A percentile compares a stretch with the other conserved stretches of the same genome.
These are phyloP conservation scores for Oligia strigilis DNA, from an alignment of 2,888 invertebrate genomes.

Conservation along the genomic window DNA sequence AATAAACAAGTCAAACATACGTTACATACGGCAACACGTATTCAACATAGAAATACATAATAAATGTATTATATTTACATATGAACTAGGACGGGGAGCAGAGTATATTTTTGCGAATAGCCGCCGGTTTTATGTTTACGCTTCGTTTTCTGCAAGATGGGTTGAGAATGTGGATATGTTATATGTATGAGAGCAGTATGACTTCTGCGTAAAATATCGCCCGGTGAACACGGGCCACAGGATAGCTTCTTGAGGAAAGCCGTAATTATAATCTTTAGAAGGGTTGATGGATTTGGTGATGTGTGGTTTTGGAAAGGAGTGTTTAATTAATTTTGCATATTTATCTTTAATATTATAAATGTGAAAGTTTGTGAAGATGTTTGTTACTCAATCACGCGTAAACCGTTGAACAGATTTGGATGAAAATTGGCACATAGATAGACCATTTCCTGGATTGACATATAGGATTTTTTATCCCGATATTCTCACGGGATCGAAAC, in stretches of 20 bases:
- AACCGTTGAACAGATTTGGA: too few relatives aligned
- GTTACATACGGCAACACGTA: slow-evolving; percentile 62
- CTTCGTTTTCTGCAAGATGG: slow-evolving; percentile 55
- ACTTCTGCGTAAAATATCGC: slow-evolving; percentile 33
- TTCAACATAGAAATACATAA: slow-evolving; percentile 61
- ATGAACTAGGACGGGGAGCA: slow-evolving; percentile 59
- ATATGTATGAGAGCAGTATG: slow-evolving; percentile 21
- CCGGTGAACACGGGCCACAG: slow-evolving; percentile 20
- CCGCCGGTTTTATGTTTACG: slow-evolving; percentile 62
- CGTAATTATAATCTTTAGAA: neutral
- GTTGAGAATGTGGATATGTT: slow-evolving; percentile 45
- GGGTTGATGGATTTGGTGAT: neutral
- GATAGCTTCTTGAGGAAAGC: slow-evolving; percentile 31
- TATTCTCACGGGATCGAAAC: too few relatives aligned
- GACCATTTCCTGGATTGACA: too few relatives aligned
- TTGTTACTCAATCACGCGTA: too few relatives aligned
- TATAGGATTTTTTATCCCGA: too few relatives aligned
- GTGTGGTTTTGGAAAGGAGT: neutral
- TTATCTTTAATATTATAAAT: neutral
- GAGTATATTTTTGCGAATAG: slow-evolving; percentile 64
- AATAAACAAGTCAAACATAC: slow-evolving; percentile 66
- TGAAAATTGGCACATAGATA: too few relatives aligned
- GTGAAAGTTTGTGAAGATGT: too few relatives aligned
- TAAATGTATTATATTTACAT: slow-evolving; percentile 65
- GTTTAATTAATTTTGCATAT: neutral